Evolutionary conservation across 30 jellyfish, hydroid and myxozoan genomes (phyloP), one percentile per base, ranked within the genome.

Genomic region (Cassiopea andromeda): DNA sequence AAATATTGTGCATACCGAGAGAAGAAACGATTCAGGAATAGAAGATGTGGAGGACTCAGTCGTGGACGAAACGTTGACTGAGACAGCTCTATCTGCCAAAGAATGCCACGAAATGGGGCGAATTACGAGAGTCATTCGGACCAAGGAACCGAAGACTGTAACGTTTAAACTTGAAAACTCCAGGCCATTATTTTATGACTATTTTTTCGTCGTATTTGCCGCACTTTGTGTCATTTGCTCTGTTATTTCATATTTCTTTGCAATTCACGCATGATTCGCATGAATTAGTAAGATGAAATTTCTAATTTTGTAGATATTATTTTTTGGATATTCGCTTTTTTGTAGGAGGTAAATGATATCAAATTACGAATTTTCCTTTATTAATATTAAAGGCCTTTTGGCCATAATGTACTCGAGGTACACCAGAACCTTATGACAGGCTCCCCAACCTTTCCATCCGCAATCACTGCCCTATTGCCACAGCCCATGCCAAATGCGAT

Each of bases 11-110:
- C 87, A 54, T 59, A 81, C 18, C 16, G 97, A 90, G 57, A 78
- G 75, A 54, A 71, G 88, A 78, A 92, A 81, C 68, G 99, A 96
- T 73, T 96, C 99, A 0, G 99, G 99, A 1, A 96, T 96, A 18
- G 99, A 96, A 66, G 99, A 96, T 78, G 93, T 80, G 45, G 98
- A 96, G 44, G 97, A 85, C 10, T 73, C 64, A 1, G 47, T 75
- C 16, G 70, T 79, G 1, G 98, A 92, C 19, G 97, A 81, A 1
- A 90, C 50, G 19, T 72, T 89, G 43, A 43, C 77, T 15, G 90
- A 81, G 72, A 80, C 92, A 45, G 85, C 98, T 4, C 80, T 93
- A 15, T 88, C 97, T 9, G 92, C 94, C 9, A 81, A 76, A 54
- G 94, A 93, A 68, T 84, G 91, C 50, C 84, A 9, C 17, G 92